Percentiles rank a stretch among this genome's conserved stretches.
phyloP scores from a whole-genome alignment of 37 sponge, comb jelly and placozoan species.

The Eunapius fragilis region DNA sequence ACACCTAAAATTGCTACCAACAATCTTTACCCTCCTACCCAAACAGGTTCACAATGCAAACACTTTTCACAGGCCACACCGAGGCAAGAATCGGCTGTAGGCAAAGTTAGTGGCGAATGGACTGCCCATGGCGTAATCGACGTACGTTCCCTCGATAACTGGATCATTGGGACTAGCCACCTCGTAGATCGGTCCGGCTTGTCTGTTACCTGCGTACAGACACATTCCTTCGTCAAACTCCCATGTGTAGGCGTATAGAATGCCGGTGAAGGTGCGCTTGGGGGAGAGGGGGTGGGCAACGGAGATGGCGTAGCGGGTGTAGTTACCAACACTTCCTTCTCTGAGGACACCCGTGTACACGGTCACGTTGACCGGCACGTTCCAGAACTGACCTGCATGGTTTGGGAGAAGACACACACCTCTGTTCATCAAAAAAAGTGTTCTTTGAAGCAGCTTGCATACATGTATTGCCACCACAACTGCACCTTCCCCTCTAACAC shows the following conservation, averaged over 20 bases:
- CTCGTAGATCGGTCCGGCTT: slow-evolving; percentile 36
- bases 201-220: slow-evolving; percentile 35
- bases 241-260: slow-evolving; percentile 45
- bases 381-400: slow-evolving; percentile 83
- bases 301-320: slow-evolving; percentile 29
- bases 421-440: neutral
- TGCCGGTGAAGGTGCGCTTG: slow-evolving; percentile 30
- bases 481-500: too few relatives aligned
- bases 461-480: neutral
- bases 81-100: slow-evolving; percentile 10
- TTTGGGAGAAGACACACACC: neutral
- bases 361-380: slow-evolving; percentile 55
- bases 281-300: slow-evolving; percentile 27
- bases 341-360: neutral
- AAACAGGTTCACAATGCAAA: neutral
- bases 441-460: neutral
- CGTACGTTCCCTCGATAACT: slow-evolving; percentile 64
- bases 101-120: slow-evolving; percentile 29
- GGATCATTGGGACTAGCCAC: slow-evolving; percentile 49
- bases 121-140: slow-evolving; percentile 35
- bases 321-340: neutral
- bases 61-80: neutral
- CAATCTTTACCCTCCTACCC: neutral
- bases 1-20: neutral
- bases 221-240: slow-evolving; percentile 15